phyloP scores from a whole-genome alignment of 2,888 invertebrate genomes.

The Diarsia dahlii region DNA sequence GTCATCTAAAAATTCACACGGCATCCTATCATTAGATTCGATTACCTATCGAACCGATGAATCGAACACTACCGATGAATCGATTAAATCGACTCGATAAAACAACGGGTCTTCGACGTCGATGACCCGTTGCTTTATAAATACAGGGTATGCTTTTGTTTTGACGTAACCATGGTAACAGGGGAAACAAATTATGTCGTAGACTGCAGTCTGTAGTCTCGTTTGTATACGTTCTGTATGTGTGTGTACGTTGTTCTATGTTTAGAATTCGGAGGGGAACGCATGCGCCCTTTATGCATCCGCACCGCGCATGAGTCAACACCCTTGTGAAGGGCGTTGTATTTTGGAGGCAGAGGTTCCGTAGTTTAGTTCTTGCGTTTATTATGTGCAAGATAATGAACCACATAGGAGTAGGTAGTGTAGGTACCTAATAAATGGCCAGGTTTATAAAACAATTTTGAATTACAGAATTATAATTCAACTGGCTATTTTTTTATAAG shows the following conservation, averaged over 20 bases:
- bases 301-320: conserved; percentile 69
- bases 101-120: neutral
- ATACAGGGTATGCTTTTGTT: conserved; percentile 12
- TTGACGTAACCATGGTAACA: conserved; percentile 45
- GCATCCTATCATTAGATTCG: neutral
- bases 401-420: neutral
- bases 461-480: neutral
- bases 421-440: neutral
- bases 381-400: neutral
- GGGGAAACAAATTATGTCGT: neutral
- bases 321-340: conserved; percentile 38
- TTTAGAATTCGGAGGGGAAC: conserved; percentile 70
- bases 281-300: conserved; percentile 72
- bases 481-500: neutral
- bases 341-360: conserved; percentile 42
- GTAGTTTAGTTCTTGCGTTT: neutral
- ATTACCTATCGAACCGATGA: too few species aligned
- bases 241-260: conserved; percentile 54
- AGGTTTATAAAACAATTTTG: neutral
- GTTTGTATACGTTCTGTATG: neutral
- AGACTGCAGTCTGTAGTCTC: neutral
- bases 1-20: neutral
- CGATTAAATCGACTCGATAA: neutral
- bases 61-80: conserved; percentile 3
- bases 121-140: neutral